Base-by-base conservation (phyloP, 1,140 invertebrate species). In the Megalopta genalis region DNA sequence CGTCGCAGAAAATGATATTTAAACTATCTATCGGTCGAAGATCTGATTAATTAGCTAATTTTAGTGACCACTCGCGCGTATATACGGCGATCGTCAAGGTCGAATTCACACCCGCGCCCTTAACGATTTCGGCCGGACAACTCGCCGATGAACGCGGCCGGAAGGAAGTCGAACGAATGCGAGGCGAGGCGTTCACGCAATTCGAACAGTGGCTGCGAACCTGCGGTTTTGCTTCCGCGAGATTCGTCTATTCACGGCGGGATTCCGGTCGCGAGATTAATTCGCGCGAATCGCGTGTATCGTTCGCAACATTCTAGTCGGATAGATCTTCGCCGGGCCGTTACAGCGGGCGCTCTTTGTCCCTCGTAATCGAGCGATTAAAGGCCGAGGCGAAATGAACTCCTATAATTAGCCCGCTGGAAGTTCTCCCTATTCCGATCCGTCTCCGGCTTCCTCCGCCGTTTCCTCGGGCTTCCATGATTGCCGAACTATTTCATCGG, bases 361-460 rank as follows among this genome's bases (percentile, higher is more conserved):
- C 32, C 46, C 6, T 54, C 16, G 16, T 46, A 72, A 78, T 42
- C 37, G 60, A 27, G 2, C 69, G 49, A 64, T 71, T 64, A 71
- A 68, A 77, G 37, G 46, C 16, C 37, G 12, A 54, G 10, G 16
- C 0, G 21, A 54, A 72, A 27, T 27, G 21, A 78, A 27, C 25
- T 64, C 18, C 25, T 16, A 63, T 46, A 78, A 77, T 77, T 77
- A 77, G 39, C 46, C 64, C 12, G 37, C 21, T 49, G 14, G 60
- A 64, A 70, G 18, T 42, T 63, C 32, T 25, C n/a, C 14, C 18
- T 9, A 9, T 42, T 66, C n/a, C 52, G 1, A 14, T 18, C 9
- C 25, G n/a, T 37, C 49, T 52, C 4, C 25, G 14, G 10, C 46
- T 16, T 66, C 21, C 32, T 54, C 49, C 16, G 8, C 25, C 9